Conservation (phyloP, 2,113 vertebrate species). For the Crotalus tigris region DNA sequence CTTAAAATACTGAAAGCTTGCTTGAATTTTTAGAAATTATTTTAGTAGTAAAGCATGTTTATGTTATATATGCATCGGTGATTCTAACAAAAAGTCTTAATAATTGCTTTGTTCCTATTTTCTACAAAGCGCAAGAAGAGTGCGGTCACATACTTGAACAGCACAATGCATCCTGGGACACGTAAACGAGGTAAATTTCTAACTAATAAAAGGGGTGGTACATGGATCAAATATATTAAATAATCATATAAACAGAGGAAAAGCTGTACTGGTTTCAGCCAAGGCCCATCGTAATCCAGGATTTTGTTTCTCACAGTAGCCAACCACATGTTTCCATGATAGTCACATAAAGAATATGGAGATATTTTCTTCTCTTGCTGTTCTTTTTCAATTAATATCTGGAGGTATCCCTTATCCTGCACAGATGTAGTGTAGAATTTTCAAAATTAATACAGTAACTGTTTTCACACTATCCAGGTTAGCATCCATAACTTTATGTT, state of each 20-base stretch:
- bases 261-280: not conserved
- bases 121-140: conserved; percentile 93
- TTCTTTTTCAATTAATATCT: not conserved
- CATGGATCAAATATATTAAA: not conserved
- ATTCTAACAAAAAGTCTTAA: not conserved
- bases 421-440: not conserved
- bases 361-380: not conserved
- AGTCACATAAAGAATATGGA: not conserved
- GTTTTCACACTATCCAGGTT: not conserved
- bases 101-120: conserved; percentile 21
- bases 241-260: not conserved
- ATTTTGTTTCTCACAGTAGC: not conserved
- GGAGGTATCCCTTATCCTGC: not conserved
- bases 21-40: not conserved
- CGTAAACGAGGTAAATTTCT: conserved; percentile 91
- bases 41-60: not conserved
- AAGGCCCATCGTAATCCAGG: not conserved
- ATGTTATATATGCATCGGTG: not conserved
- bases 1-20: not conserved
- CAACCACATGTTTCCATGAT: not conserved
- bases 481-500: not conserved
- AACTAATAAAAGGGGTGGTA: not conserved
- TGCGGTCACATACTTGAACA: conserved; percentile 97
- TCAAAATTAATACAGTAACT: not conserved
- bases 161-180: conserved; percentile 93